These are phyloP conservation scores for Xylocopa sonorina DNA, from an alignment of 1,140 invertebrate species.

Conservation along the genomic window DNA sequence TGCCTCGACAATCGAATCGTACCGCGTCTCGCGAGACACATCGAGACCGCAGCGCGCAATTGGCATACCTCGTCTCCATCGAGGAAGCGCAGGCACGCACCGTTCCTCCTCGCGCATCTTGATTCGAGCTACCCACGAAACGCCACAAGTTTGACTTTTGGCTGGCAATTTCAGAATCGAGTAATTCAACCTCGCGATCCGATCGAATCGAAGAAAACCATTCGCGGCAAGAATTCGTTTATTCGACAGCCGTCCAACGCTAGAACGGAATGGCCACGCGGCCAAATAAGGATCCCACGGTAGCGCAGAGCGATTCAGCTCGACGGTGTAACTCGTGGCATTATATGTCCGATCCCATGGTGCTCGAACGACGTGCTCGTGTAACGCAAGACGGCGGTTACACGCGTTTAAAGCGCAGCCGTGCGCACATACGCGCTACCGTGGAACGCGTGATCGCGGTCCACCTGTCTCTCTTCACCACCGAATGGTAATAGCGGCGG, in stretches of 20 bases:
- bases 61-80: constrained; percentile 11
- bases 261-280: too few species aligned
- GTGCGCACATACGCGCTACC: background rate
- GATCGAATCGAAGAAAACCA: background rate
- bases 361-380: background rate
- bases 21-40: background rate
- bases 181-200: background rate
- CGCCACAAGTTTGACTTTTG: too few species aligned
- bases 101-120: background rate
- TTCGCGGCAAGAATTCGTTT: background rate
- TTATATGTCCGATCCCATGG: background rate
- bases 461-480: constrained; percentile 6
- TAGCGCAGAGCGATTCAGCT: background rate
- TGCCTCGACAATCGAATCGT: constrained; percentile 5
- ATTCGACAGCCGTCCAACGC: too few species aligned
- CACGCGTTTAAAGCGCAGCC: background rate
- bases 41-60: background rate
- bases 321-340: background rate
- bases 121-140: background rate
- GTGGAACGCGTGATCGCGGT: constrained; percentile 15
- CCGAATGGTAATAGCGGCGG: constrained; percentile 47
- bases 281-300: background rate
- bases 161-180: background rate
- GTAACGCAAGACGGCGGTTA: constrained; percentile 21
- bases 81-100: background rate